These are phyloP conservation scores for Anoncus sp. DNA, from an alignment of 2,888 invertebrate genomes.

Conservation along the genomic window DNA sequence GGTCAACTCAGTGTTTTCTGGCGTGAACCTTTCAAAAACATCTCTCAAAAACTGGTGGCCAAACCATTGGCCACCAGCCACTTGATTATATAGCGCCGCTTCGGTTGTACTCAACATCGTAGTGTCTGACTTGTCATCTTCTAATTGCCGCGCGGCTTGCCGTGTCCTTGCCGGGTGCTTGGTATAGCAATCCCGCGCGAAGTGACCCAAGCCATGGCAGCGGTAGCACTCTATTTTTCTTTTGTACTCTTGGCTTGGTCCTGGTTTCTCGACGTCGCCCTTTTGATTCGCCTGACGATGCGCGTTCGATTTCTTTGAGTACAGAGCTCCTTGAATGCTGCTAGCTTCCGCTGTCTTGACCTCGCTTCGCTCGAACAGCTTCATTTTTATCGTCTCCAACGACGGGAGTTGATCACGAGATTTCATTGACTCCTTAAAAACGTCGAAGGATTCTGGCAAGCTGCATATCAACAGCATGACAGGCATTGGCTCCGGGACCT, in stretches of 20 bases:
- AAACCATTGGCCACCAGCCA: no score
- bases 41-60: no score
- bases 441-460: constrained; percentile 30
- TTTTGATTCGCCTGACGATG: background rate
- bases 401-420: constrained; percentile 47
- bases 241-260: no score
- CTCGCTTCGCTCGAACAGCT: constrained; percentile 30
- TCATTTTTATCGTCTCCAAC: constrained; percentile 38
- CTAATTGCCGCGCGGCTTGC: no score
- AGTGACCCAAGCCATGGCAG: no score
- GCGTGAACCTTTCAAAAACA: no score
- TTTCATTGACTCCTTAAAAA: constrained; percentile 32
- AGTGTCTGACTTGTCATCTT: no score
- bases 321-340: constrained; percentile 30
- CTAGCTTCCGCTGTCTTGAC: background rate
- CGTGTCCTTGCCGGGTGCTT: no score
- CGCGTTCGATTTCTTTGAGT: constrained; percentile 12
- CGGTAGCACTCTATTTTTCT: no score
- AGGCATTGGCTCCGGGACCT: constrained; percentile 44
- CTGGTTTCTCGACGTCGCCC: background rate
- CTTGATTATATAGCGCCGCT: no score
- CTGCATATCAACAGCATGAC: constrained; percentile 44
- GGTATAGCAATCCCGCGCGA: no score
- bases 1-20: constrained; percentile 47
- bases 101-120: no score